Evolutionary conservation across 2,113 vertebrate species (phyloP).

Genomic region (Parus major): DNA sequence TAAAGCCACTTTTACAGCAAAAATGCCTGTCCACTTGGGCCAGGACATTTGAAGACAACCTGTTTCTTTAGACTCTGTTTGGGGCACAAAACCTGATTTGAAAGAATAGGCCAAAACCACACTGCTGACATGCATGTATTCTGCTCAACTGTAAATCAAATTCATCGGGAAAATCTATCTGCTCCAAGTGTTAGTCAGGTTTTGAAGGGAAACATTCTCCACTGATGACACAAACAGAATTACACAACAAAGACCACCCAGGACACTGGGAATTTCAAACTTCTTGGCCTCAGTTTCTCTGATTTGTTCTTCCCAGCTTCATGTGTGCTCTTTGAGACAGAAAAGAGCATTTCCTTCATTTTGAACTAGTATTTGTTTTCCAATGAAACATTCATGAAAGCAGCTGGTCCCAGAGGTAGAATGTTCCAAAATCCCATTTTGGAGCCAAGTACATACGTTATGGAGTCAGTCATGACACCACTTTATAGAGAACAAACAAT

Average conservation of each 20-base stretch:
- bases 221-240: neutral
- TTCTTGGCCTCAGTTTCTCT: conserved; percentile 40
- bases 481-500: conserved; percentile 18
- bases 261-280: conserved; percentile 21
- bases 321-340: neutral
- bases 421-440: neutral
- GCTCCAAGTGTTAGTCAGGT: neutral
- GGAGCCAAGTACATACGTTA: neutral
- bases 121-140: neutral
- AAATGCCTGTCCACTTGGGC: neutral
- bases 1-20: neutral
- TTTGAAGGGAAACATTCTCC: conserved; percentile 17
- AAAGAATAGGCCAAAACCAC: neutral
- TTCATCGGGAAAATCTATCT: neutral
- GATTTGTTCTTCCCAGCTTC: neutral
- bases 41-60: neutral
- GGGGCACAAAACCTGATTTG: neutral
- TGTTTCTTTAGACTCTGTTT: neutral
- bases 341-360: conserved; percentile 29
- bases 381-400: neutral
- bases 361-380: conserved; percentile 15
- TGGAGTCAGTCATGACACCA: neutral
- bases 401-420: conserved; percentile 13
- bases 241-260: conserved; percentile 43
- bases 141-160: neutral